Conservation (phyloP, 2,888 invertebrate genomes). For the Pseudococcus viburni region DNA sequence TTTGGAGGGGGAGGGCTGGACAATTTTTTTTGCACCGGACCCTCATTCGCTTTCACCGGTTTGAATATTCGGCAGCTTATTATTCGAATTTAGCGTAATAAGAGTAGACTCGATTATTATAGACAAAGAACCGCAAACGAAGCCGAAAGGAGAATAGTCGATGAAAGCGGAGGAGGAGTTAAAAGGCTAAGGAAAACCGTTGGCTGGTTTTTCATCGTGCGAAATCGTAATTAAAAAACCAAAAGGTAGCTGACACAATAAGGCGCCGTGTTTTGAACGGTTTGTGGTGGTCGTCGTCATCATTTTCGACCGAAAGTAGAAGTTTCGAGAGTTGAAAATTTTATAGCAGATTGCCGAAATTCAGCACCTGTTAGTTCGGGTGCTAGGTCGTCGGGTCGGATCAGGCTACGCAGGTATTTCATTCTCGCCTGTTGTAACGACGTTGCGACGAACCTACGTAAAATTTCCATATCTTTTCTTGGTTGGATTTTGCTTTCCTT, state of each 20-base stretch:
- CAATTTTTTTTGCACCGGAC: too few relatives aligned
- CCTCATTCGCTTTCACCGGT: too few relatives aligned
- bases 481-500: neutral
- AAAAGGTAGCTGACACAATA: neutral
- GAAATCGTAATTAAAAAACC: neutral
- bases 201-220: neutral
- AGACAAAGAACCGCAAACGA: too few relatives aligned
- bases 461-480: neutral
- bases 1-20: too few relatives aligned
- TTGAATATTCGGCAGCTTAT: too few relatives aligned
- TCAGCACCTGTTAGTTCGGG: neutral
- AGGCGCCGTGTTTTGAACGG: neutral
- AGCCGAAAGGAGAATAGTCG: neutral
- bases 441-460: neutral
- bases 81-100: too few relatives aligned
- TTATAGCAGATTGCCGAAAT: neutral
- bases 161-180: neutral
- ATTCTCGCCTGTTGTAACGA: neutral
- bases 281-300: neutral
- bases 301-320: neutral
- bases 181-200: neutral
- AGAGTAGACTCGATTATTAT: too few relatives aligned
- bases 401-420: too few relatives aligned
- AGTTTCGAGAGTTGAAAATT: neutral
- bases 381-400: neutral